A percentile compares a stretch with the other conserved stretches of the same genome.
These are phyloP conservation scores for Motacilla alba DNA, from an alignment of 2,113 vertebrate genomes.

Conservation along the genomic window DNA sequence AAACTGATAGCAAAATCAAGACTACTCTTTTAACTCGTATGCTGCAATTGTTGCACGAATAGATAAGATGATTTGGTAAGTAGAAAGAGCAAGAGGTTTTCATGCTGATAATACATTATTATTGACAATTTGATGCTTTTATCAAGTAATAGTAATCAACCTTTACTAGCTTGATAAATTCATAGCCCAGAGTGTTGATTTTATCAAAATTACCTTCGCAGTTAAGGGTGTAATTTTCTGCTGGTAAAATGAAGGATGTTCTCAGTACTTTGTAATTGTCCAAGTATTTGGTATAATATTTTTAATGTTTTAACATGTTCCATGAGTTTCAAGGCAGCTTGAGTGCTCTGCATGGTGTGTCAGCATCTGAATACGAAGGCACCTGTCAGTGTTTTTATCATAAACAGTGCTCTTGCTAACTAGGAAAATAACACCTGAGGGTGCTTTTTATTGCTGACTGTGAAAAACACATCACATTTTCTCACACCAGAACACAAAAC, in stretches of 20 bases:
- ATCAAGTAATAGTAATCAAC: conserved; percentile 12
- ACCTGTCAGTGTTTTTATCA: not conserved
- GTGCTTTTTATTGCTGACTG: not conserved
- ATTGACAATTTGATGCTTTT: not conserved
- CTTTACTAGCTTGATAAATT: conserved; percentile 27
- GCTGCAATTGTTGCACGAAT: not conserved
- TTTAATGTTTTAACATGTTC: not conserved
- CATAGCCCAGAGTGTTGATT: conserved; percentile 10
- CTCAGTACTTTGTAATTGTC: not conserved
- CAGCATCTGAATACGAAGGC: not conserved
- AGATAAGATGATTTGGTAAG: not conserved
- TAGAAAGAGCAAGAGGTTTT: not conserved
- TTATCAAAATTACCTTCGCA: conserved; percentile 22
- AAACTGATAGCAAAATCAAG: not conserved
- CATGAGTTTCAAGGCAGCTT: not conserved
- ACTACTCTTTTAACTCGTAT: not conserved
- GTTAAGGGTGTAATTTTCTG: conserved; percentile 22
- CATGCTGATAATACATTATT: not conserved
- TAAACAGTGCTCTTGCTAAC: not conserved
- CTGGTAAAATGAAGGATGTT: not conserved
- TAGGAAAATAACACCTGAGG: not conserved
- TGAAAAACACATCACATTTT: not conserved
- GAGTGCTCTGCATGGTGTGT: not conserved
- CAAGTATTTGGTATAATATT: conserved; percentile 11
- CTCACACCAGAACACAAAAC: not conserved